Evolutionary conservation across 2,113 vertebrate genomes (phyloP).

Genomic region (Tachysurus fulvidraco): DNA sequence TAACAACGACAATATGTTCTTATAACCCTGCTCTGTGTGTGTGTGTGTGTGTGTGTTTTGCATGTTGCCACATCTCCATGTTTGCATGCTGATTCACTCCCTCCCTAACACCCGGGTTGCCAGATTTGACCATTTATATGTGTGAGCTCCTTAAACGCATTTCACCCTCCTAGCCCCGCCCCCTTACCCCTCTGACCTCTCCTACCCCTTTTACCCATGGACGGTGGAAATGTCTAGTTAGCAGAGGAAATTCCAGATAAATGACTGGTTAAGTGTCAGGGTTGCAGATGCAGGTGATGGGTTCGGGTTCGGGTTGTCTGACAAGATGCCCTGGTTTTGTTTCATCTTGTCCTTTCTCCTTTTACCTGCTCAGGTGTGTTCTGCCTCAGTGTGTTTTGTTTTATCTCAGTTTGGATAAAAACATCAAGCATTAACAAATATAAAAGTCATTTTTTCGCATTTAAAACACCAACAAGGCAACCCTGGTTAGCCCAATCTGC

Average conservation of each 20-base stretch:
- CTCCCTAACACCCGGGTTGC: background rate
- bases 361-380: background rate
- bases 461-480: slow-evolving; percentile 7
- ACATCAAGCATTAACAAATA: background rate
- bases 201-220: background rate
- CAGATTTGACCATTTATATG: background rate
- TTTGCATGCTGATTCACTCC: slow-evolving; percentile 16
- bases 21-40: background rate
- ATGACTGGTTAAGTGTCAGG: background rate
- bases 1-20: background rate
- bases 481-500: background rate
- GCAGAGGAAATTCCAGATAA: too few relatives aligned
- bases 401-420: background rate
- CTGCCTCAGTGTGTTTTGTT: background rate
- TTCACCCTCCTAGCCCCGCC: too few relatives aligned
- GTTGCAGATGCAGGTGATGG: background rate
- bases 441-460: background rate
- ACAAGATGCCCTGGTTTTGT: too few relatives aligned
- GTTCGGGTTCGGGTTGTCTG: too few relatives aligned
- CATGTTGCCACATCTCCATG: background rate
- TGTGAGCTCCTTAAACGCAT: background rate
- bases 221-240: background rate
- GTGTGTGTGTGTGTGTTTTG: slow-evolving; percentile 1
- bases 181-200: background rate
- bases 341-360: background rate